Evolutionary conservation across 2,113 vertebrate genomes (phyloP).

Genomic region (Upupa epops): DNA sequence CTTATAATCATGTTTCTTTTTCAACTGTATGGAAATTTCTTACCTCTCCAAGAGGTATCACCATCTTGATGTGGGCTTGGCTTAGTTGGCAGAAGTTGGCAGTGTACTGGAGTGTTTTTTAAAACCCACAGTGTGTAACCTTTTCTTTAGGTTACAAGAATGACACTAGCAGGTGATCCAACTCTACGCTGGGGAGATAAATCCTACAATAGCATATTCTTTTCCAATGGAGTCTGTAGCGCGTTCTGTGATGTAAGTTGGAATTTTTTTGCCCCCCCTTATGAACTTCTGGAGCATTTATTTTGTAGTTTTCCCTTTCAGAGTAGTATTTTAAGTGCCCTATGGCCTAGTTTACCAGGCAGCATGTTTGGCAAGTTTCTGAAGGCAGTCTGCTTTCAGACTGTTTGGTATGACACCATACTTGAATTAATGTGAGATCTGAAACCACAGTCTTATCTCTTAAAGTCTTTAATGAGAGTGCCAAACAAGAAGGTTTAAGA

Average conservation of each 20-base stretch:
- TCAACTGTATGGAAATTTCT: neutral
- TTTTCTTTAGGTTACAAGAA: conserved; percentile 72
- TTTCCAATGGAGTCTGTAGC: conserved; percentile 84
- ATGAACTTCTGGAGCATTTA: neutral
- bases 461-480: neutral
- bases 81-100: neutral
- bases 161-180: conserved; percentile 82
- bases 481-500: neutral
- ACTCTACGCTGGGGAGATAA: conserved; percentile 95
- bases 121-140: neutral
- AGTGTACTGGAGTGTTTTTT: neutral
- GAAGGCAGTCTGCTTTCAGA: neutral
- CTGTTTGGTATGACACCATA: neutral
- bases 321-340: neutral
- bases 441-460: neutral
- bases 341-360: neutral
- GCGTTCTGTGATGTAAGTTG: conserved; percentile 90
- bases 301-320: neutral
- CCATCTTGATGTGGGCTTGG: neutral
- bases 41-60: neutral
- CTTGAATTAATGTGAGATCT: neutral
- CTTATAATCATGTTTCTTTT: neutral
- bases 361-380: neutral
- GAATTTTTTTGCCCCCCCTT: neutral
- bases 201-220: conserved; percentile 86